Evolutionary conservation across 2,797 vertebrate genomes (phyloP), one percentile per base, ranked within the genome.

Genomic region (Chaunax sp.): DNA sequence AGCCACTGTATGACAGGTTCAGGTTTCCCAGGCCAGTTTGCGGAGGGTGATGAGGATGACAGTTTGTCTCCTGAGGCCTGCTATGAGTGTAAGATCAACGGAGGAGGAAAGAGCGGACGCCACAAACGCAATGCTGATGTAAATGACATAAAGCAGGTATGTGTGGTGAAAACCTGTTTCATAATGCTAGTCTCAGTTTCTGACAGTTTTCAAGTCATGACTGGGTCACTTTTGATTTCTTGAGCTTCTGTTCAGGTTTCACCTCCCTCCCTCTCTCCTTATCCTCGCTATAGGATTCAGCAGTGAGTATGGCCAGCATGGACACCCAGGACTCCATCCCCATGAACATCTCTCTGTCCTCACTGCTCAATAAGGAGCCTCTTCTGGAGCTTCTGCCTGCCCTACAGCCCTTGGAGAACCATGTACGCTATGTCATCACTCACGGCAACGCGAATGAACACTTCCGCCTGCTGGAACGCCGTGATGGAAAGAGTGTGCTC

Each of bases 81-180:
- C 91, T 98, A 98, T 0, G 96, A 98, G 85, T 99, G 96, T 84
- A 98, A 97, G 93, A 94, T 97, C 86, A 98, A 97, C 0, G 92
- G 95, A 3, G 95, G 94, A 56, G 92, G 91, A 52, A 94, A 96
- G 88, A 88, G 47, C 11, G 92, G 91, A 22, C 92, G 96, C n/a
- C 94, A 95, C 62, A 92, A 87, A 37, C 95, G 95, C 55, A 93
- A 91, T 1, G 1, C 85, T 33, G 91, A 89, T 0, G 69, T 79
- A 86, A 96, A 95, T 0, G 83, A 87, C 13, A 87, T 93, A 19
- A 77, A 72, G 62, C 86, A 95, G 93, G 91, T 94, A 82, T 18
- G 0, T 64, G 11, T 6, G 5, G 19, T 26, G 44, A 40, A 11
- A 49, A 44, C 43, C 43, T 38, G 38, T 22, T 46, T 47, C 19